These are phyloP conservation scores for Pharmacophagus antenor DNA, from an alignment of 2,888 invertebrate species.

Conservation along the genomic window DNA sequence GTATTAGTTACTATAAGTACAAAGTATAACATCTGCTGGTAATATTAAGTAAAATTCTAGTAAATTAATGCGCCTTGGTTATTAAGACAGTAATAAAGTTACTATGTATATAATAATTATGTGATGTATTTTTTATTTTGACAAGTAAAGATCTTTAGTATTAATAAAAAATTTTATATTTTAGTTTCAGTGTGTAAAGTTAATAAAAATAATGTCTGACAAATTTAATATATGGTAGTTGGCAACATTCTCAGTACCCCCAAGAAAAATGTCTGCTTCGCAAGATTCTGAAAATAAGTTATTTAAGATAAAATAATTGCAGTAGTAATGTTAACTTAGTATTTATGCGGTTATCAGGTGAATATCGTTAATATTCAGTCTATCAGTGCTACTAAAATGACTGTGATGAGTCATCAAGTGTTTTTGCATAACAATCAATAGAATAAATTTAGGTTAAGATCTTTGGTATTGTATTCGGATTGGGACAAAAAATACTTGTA, in stretches of 20 bases:
- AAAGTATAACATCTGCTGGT: not conserved
- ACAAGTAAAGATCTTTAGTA: not conserved
- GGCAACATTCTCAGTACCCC: constrained; percentile 51
- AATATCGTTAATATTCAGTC: constrained; percentile 48
- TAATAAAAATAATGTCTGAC: not conserved
- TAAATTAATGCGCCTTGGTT: not conserved
- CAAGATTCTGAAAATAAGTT: constrained; percentile 64
- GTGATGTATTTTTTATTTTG: not conserved
- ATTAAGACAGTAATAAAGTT: not conserved
- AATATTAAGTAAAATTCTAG: not conserved
- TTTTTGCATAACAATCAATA: constrained; percentile 81
- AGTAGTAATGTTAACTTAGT: constrained; percentile 50
- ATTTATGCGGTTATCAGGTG: constrained; percentile 61
- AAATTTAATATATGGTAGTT: constrained; percentile 18
- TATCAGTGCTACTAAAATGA: constrained; percentile 49
- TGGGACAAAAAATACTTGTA: constrained; percentile 55
- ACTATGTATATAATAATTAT: not conserved
- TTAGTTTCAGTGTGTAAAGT: not conserved
- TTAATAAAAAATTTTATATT: not conserved
- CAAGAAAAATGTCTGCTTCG: constrained; percentile 75
- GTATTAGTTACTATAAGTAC: not conserved
- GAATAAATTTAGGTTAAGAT: constrained; percentile 79
- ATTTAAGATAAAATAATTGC: constrained; percentile 60
- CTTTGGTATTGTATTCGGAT: constrained; percentile 67
- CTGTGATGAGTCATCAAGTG: constrained; percentile 64